These are phyloP conservation scores for Philonicus albiceps DNA, from an alignment of 2,888 invertebrate species.

Conservation along the genomic window DNA sequence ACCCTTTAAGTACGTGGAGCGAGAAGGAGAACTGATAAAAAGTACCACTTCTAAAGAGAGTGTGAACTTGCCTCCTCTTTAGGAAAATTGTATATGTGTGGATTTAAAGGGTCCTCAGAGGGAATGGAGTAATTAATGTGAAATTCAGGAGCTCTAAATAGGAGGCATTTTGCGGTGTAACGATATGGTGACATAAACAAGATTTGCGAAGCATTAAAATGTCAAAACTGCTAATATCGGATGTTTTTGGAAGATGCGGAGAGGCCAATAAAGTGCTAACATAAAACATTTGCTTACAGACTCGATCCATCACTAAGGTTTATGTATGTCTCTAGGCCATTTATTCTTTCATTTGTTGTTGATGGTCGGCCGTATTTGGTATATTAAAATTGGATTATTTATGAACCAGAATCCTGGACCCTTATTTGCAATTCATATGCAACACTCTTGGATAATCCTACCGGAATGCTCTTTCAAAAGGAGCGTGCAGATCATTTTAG, in stretches of 20 bases:
- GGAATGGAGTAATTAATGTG: neutral
- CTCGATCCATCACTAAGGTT: neutral
- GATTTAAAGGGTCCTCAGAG: neutral
- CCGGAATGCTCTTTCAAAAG: neutral
- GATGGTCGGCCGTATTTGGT: neutral
- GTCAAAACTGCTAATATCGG: neutral
- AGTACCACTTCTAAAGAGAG: neutral
- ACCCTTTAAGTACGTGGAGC: neutral
- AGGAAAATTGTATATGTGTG: neutral
- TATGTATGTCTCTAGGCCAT: neutral
- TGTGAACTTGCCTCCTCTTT: neutral
- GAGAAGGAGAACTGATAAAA: neutral
- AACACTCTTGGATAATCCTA: neutral
- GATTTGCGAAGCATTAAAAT: neutral
- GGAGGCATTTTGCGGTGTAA: neutral
- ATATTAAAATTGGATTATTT: neutral
- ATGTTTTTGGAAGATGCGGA: neutral
- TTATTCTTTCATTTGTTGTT: neutral
- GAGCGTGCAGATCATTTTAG: neutral
- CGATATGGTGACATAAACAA: neutral
- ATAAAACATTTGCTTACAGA: neutral
- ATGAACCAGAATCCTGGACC: neutral
- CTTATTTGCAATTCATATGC: neutral
- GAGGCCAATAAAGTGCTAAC: neutral
- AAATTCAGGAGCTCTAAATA: neutral